Conservation (phyloP, 2,888 invertebrate genomes). For the Lutraria lutraria region DNA sequence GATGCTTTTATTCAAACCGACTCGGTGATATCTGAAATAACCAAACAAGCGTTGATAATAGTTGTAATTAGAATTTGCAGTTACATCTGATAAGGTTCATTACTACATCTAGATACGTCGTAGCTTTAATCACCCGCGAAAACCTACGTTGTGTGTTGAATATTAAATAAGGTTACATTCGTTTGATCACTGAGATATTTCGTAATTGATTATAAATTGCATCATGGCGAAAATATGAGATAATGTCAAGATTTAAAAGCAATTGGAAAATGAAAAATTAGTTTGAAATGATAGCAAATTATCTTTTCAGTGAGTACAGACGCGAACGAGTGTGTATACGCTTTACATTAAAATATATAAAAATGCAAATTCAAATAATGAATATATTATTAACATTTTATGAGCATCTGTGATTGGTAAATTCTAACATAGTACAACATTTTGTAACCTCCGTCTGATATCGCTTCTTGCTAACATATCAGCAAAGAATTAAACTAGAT, state of each 20-base stretch:
- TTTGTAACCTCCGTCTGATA: too few species aligned
- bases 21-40: constrained; percentile 18
- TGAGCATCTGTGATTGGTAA: too few species aligned
- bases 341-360: not conserved
- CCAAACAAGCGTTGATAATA: constrained; percentile 37
- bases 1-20: not conserved
- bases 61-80: constrained; percentile 41
- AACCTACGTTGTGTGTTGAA: not conserved
- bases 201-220: constrained; percentile 27
- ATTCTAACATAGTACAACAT: too few species aligned
- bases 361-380: constrained; percentile 3
- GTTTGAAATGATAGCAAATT: constrained; percentile 5
- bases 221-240: constrained; percentile 1
- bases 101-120: constrained; percentile 36
- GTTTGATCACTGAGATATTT: constrained; percentile 10
- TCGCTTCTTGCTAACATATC: too few species aligned
- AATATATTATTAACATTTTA: not conserved
- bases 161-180: not conserved
- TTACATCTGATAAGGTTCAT: constrained; percentile 38
- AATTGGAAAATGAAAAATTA: constrained; percentile 7
- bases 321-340: not conserved
- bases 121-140: constrained; percentile 1
- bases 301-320: not conserved
- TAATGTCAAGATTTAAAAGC: constrained; percentile 2
- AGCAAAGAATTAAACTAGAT: too few species aligned